A percentile compares a stretch with the other conserved stretches of the same genome.
Conservation (phyloP, 2,888 invertebrate genomes). For the Argynnis bischoffii region DNA sequence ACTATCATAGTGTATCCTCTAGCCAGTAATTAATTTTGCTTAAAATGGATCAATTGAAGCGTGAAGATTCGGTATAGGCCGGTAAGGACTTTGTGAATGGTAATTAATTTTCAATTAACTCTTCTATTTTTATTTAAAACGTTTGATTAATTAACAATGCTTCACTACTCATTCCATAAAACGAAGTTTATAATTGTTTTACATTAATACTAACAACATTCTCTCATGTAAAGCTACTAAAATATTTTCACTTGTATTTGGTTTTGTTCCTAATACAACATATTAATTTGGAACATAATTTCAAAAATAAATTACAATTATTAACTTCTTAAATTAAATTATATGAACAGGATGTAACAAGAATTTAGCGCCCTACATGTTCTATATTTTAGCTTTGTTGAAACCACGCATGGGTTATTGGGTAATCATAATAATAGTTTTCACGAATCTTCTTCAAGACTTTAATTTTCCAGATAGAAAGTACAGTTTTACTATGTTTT, state of each 20-base stretch:
- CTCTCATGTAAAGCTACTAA: too few relatives aligned
- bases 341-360: conserved; percentile 9
- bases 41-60: conserved; percentile 81
- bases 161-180: background rate
- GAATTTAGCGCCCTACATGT: conserved; percentile 13
- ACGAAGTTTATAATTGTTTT: background rate
- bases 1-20: conserved; percentile 81
- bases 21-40: conserved; percentile 80
- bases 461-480: too few relatives aligned
- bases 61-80: conserved; percentile 77
- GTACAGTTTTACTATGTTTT: too few relatives aligned
- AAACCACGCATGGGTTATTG: background rate
- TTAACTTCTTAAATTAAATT: conserved; percentile 10
- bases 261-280: too few relatives aligned
- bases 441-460: too few relatives aligned
- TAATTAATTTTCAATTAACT: conserved; percentile 69
- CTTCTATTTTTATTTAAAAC: conserved; percentile 59
- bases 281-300: too few relatives aligned
- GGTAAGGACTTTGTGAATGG: conserved; percentile 67
- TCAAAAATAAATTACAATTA: background rate
- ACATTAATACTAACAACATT: too few relatives aligned
- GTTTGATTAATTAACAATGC: conserved; percentile 35
- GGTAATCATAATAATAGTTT: too few relatives aligned
- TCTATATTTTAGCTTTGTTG: conserved; percentile 8
- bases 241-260: too few relatives aligned